These are phyloP conservation scores for Criorhina ranunculi DNA, from an alignment of 2,888 invertebrate species.

Conservation along the genomic window DNA sequence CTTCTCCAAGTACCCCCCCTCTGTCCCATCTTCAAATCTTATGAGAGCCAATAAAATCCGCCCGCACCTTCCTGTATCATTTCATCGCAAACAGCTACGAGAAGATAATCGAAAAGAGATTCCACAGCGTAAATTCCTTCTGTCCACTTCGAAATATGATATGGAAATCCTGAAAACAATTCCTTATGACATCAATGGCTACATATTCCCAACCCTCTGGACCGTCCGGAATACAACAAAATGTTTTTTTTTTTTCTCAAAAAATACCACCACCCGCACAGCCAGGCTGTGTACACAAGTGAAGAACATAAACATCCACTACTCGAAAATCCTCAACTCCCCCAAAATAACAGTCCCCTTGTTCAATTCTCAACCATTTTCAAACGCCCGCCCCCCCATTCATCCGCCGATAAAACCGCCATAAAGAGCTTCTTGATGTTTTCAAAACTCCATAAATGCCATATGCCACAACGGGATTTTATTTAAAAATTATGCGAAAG, in stretches of 20 bases:
- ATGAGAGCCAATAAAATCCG: conserved; percentile 31
- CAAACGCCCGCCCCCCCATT: conserved; percentile 45
- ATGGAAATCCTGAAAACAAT: conserved; percentile 64
- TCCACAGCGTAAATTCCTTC: conserved; percentile 53
- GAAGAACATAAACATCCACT: conserved; percentile 46
- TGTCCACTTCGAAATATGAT: conserved; percentile 64
- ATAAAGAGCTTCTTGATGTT: conserved; percentile 74
- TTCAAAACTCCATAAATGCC: conserved; percentile 76
- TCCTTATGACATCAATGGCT: conserved; percentile 48
- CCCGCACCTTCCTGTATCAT: conserved; percentile 25
- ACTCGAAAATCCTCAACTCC: conserved; percentile 27
- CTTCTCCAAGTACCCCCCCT: not conserved
- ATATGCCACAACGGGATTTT: conserved; percentile 73
- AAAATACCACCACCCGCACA: not conserved
- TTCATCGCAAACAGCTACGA: conserved; percentile 31
- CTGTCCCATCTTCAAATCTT: not conserved
- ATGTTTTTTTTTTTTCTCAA: conserved; percentile 24
- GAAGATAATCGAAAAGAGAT: conserved; percentile 56
- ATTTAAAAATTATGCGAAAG: conserved; percentile 73
- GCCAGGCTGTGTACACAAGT: conserved; percentile 36
- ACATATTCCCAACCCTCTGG: conserved; percentile 34
- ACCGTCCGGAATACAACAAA: conserved; percentile 48
- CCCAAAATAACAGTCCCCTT: not conserved
- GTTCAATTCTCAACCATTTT: conserved; percentile 39
- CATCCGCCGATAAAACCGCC: conserved; percentile 66